These are phyloP conservation scores for Pseudobourletiella spinata DNA, from an alignment of 1,140 invertebrate species.

Conservation along the genomic window DNA sequence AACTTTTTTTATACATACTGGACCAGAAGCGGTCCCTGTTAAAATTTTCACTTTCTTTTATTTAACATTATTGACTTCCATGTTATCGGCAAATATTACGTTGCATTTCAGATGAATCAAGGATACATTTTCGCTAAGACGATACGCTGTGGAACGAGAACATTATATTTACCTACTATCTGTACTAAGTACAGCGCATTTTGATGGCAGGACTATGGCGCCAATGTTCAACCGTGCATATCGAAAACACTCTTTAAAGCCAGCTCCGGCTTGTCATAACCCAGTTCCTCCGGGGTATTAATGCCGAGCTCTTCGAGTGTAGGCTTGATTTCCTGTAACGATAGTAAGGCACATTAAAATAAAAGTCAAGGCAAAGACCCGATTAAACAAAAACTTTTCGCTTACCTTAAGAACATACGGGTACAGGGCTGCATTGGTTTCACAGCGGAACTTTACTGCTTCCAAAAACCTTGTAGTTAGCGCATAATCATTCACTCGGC, in stretches of 20 bases:
- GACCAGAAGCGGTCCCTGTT: no score
- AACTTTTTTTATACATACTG: no score
- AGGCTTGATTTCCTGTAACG: constrained; percentile 74
- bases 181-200: no score
- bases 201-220: no score
- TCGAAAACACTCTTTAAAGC: constrained; percentile 66
- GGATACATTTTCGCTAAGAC: no score
- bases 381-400: not conserved
- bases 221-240: no score
- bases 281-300: constrained; percentile 86
- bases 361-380: not conserved
- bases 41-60: no score
- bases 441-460: constrained; percentile 82
- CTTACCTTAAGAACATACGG: constrained; percentile 67
- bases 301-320: constrained; percentile 89
- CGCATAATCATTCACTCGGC: constrained; percentile 87
- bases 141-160: no score
- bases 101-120: no score
- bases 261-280: constrained; percentile 95
- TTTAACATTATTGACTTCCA: no score
- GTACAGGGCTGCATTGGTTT: constrained; percentile 59
- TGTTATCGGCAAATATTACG: no score
- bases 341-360: not conserved
- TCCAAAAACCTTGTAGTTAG: constrained; percentile 87
- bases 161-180: no score